Evolutionary conservation across 2,888 invertebrate genomes (phyloP), one percentile per base, ranked within the genome.

Genomic region (Ectropis crepuscularia): DNA sequence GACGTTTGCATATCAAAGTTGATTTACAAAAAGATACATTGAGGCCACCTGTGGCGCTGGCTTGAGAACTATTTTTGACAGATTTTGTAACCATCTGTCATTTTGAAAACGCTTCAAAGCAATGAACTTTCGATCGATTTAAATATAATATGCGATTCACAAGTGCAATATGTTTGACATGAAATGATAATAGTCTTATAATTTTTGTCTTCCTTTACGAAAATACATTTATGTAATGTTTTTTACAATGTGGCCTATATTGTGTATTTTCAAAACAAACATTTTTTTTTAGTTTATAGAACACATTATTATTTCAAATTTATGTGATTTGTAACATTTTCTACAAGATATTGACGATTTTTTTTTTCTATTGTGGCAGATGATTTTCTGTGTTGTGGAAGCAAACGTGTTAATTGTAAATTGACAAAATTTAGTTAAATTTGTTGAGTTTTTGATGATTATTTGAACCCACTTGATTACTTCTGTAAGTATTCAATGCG

Each of bases 261-360:
- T 82, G 75, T 77, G 72, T 77, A 76, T 73, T 73, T 79, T 76
- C 74, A 80, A 77, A 77, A 37, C 53, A 76, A 80, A 83, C 83
- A 83, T 84, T 85, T 85, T 80, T 78, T 72, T 73, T 71, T 82
- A 79, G 75, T 79, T 81, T 70, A 69, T 82, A 80, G 77, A 63
- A 61, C 12, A 39, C 38, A 39, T 58, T 50, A 61, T 76, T 72
- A 73, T 75, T 65, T 76, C 71, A 39, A 47, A 10, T 64, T 65
- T 74, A 76, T 74, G 68, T 68, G 58, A 69, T 76, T 77, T 77
- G 74, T 70, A 50, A 61, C 12, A 57, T 57, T 65, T 77, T 55
- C 69, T 76, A 70, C 71, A 63, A 68, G 72, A 77, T 74, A 71
- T 70, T 65, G 75, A 78, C 78, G 77, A 73, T 78, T 28, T 28